Evolutionary conservation across 2,888 invertebrate species (phyloP).

Genomic region (Eristalinus sepulchralis): DNA sequence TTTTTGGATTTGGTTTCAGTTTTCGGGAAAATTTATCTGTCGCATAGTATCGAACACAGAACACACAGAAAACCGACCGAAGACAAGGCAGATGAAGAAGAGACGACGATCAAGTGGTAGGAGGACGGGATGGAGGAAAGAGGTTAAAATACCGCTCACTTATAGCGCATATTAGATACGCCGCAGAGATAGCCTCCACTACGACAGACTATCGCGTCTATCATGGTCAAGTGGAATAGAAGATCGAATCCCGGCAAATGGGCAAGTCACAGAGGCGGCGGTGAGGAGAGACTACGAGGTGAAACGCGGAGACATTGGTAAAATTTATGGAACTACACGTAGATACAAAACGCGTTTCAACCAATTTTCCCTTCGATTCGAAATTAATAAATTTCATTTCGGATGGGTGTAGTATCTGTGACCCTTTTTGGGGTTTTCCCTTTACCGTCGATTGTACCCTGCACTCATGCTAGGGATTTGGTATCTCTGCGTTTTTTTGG

Average conservation of each 20-base stretch:
- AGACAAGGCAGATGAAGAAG: not conserved
- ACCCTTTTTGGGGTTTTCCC: slow-evolving; percentile 70
- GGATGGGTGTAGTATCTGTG: slow-evolving; percentile 55
- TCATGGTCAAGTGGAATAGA: slow-evolving; percentile 66
- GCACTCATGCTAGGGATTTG: not conserved
- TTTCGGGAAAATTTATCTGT: slow-evolving; percentile 63
- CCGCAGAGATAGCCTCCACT: slow-evolving; percentile 57
- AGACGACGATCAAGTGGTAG: not conserved
- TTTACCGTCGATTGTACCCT: slow-evolving; percentile 17
- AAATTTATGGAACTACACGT: slow-evolving; percentile 70
- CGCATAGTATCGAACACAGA: slow-evolving; percentile 64
- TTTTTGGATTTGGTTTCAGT: slow-evolving; percentile 24
- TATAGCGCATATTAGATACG: slow-evolving; percentile 70
- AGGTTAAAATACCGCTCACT: slow-evolving; percentile 66
- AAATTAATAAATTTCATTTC: slow-evolving; percentile 69
- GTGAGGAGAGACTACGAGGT: slow-evolving; percentile 37
- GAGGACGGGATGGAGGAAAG: slow-evolving; percentile 17
- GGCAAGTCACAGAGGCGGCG: slow-evolving; percentile 4
- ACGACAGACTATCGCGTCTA: slow-evolving; percentile 58
- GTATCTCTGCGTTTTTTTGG: not conserved
- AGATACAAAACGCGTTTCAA: slow-evolving; percentile 72
- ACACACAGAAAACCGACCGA: not conserved
- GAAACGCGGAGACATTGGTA: slow-evolving; percentile 60
- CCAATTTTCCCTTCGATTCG: slow-evolving; percentile 65
- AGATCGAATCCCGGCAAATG: not conserved